Conservation (phyloP, 1,140 invertebrate species). For the Lethrus apterus region DNA sequence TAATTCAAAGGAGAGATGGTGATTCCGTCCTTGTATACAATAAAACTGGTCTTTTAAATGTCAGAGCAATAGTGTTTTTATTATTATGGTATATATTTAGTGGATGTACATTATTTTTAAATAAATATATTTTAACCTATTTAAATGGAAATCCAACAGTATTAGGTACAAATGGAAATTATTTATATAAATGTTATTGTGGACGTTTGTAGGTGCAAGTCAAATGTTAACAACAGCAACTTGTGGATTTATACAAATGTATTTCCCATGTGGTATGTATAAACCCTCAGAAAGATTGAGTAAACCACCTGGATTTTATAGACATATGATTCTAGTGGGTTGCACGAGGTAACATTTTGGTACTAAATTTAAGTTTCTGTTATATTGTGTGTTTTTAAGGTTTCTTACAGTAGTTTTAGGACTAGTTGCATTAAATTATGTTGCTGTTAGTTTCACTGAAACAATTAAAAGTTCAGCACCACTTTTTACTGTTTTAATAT, state of each 20-base stretch:
- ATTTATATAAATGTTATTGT: constrained; percentile 15
- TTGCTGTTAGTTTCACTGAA: constrained; percentile 80
- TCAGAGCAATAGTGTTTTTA: constrained; percentile 60
- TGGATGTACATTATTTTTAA: constrained; percentile 71
- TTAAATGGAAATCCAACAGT: constrained; percentile 71
- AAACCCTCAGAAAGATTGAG: constrained; percentile 52
- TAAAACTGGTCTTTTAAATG: constrained; percentile 48
- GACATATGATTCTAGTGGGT: constrained; percentile 70
- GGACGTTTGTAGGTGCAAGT: constrained; percentile 54
- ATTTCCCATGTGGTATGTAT: constrained; percentile 68
- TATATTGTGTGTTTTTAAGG: constrained; percentile 41
- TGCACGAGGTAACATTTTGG: constrained; percentile 53
- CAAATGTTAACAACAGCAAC: constrained; percentile 74
- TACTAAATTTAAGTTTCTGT: not conserved
- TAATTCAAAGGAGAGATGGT: constrained; percentile 7
- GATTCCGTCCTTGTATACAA: constrained; percentile 2
- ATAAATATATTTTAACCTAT: constrained; percentile 76
- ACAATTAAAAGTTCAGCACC: constrained; percentile 82
- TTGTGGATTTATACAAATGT: constrained; percentile 71
- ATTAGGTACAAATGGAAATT: constrained; percentile 54
- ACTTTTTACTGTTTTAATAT: constrained; percentile 75
- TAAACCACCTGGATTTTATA: constrained; percentile 64
- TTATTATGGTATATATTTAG: constrained; percentile 74
- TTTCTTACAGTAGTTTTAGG: constrained; percentile 72
- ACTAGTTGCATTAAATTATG: constrained; percentile 72